Conservation (phyloP, 2,113 vertebrate species). For the Dissostichus mawsoni region DNA sequence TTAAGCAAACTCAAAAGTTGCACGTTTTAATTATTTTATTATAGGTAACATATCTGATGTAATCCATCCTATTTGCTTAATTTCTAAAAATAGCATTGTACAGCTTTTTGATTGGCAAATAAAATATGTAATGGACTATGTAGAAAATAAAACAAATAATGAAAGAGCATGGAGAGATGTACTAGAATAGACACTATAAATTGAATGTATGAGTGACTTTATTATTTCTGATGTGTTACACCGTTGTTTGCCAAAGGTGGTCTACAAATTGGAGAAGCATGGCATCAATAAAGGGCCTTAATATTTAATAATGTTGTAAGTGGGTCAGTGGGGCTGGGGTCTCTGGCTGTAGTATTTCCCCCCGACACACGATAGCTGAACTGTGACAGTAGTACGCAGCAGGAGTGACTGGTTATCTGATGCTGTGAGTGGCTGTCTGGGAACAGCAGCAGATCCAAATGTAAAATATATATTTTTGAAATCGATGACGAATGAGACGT, state of each 20-base stretch:
- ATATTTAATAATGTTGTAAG: conserved; percentile 70
- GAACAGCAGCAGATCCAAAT: not conserved
- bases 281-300: conserved; percentile 14
- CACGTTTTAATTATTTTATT: no score
- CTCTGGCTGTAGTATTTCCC: conserved; percentile 23
- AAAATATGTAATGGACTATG: no score
- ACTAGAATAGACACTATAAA: not conserved
- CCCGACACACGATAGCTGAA: conserved; percentile 12
- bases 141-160: no score
- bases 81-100: no score
- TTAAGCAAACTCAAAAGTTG: no score
- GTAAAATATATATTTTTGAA: not conserved
- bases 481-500: no score
- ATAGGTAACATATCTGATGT: no score
- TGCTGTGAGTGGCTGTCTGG: not conserved
- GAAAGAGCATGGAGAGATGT: no score
- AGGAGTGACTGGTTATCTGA: not conserved
- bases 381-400: not conserved
- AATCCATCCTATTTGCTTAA: no score
- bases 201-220: not conserved
- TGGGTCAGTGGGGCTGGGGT: conserved; percentile 61
- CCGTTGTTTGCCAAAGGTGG: not conserved
- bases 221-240: not conserved
- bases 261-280: not conserved
- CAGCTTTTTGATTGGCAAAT: no score